These are phyloP conservation scores for Sympetrum striolatum DNA, from an alignment of 2,888 invertebrate genomes.

Conservation along the genomic window DNA sequence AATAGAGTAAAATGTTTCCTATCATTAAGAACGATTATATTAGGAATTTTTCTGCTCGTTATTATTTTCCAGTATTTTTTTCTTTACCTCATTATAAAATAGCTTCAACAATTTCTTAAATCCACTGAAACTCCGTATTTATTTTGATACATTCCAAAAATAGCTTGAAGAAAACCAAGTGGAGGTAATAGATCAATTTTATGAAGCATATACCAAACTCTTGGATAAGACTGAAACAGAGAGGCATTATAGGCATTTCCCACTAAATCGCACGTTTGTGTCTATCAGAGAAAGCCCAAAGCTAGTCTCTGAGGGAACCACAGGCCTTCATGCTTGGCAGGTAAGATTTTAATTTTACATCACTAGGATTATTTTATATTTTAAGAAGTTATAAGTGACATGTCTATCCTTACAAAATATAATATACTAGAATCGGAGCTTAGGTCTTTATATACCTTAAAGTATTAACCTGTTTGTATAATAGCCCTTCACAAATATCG, in stretches of 20 bases:
- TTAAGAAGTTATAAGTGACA: too few relatives aligned
- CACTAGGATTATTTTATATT: too few relatives aligned
- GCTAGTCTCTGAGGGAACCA: conserved; percentile 20
- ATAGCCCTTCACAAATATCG: not conserved
- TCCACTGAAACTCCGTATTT: too few relatives aligned
- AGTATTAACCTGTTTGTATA: too few relatives aligned
- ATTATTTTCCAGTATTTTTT: too few relatives aligned
- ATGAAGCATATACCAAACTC: not conserved
- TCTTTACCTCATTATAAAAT: too few relatives aligned
- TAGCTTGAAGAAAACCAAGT: conserved; percentile 13
- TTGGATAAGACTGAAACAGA: not conserved
- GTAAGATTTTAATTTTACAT: not conserved
- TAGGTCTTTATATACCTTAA: not conserved
- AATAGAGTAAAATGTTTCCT: too few relatives aligned
- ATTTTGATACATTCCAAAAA: not conserved
- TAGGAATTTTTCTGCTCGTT: too few relatives aligned
- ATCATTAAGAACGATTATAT: too few relatives aligned
- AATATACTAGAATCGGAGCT: not conserved
- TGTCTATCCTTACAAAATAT: too few relatives aligned
- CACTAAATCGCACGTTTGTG: not conserved
- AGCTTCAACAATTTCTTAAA: too few relatives aligned
- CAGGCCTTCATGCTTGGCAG: conserved; percentile 15
- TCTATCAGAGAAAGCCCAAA: not conserved
- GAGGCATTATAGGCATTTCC: conserved; percentile 9
- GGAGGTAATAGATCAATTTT: conserved; percentile 10